phyloP scores from a whole-genome alignment of 2,888 invertebrate genomes.

The Xanthostigma xanthostigma region DNA sequence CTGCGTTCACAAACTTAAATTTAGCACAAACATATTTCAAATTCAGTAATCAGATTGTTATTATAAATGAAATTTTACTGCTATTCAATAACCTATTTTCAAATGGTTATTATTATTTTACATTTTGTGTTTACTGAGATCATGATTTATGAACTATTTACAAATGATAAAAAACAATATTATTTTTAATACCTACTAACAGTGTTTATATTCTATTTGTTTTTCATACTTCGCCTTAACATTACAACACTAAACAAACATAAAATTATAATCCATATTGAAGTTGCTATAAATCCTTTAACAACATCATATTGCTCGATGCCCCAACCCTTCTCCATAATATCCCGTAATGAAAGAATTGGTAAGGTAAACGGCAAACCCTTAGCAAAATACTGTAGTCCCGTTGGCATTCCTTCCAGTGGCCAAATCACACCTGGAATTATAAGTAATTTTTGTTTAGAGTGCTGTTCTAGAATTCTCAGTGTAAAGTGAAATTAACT shows the following conservation, averaged over 20 bases:
- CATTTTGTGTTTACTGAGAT: too few species aligned
- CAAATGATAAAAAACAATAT: background rate
- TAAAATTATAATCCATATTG: background rate
- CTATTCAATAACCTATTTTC: too few species aligned
- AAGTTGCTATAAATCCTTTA: background rate
- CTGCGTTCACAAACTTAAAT: too few species aligned
- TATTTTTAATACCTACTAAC: background rate
- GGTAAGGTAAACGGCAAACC: conserved; percentile 13
- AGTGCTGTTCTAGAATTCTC: too few species aligned
- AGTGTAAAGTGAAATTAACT: too few species aligned
- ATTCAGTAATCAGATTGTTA: too few species aligned
- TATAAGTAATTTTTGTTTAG: conserved; percentile 10
- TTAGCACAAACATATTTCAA: too few species aligned
- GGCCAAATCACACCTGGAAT: conserved; percentile 50
- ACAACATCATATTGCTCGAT: background rate
- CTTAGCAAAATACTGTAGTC: conserved; percentile 20
- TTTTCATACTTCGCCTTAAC: background rate
- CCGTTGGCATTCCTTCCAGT: conserved; percentile 43
- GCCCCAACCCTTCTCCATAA: background rate
- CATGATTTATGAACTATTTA: too few species aligned
- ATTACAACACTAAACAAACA: background rate
- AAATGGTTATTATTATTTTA: too few species aligned
- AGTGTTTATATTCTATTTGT: background rate
- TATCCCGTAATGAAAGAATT: background rate
- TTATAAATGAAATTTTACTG: too few species aligned